phyloP scores from a whole-genome alignment of 1,140 invertebrate species.

The Lycorma delicatula region DNA sequence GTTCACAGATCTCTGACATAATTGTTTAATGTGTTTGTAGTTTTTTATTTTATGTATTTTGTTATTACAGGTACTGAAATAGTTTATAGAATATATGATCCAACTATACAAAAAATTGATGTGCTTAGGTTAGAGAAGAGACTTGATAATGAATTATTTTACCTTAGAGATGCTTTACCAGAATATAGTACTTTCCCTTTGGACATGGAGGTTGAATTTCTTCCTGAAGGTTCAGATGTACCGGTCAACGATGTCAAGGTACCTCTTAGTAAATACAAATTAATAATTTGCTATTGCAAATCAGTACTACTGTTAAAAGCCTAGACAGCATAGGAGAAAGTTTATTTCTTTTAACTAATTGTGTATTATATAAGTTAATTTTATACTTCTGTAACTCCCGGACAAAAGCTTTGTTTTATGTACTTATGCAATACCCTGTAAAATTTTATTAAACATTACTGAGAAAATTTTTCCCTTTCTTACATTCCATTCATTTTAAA shows the following conservation, averaged over 20 bases:
- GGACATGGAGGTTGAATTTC: constrained; percentile 79
- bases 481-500: too few relatives aligned
- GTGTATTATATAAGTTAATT: background rate
- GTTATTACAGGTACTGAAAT: constrained; percentile 69
- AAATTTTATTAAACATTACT: too few relatives aligned
- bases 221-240: constrained; percentile 65
- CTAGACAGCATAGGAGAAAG: background rate
- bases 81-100: constrained; percentile 88
- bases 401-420: background rate
- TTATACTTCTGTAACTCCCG: background rate
- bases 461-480: too few relatives aligned
- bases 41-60: too few relatives aligned
- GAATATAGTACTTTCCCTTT: constrained; percentile 91
- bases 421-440: background rate
- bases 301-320: background rate
- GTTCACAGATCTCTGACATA: too few relatives aligned
- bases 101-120: constrained; percentile 82
- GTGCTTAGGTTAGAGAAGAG: constrained; percentile 86
- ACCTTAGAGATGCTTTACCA: constrained; percentile 84
- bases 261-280: constrained; percentile 14
- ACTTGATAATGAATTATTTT: constrained; percentile 81
- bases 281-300: background rate
- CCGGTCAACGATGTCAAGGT: constrained; percentile 85
- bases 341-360: background rate
- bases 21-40: constrained; percentile 13